phyloP scores from a whole-genome alignment of 30 jellyfish, hydroid and myxozoan species.

The Hydractinia symbiolongicarpus region DNA sequence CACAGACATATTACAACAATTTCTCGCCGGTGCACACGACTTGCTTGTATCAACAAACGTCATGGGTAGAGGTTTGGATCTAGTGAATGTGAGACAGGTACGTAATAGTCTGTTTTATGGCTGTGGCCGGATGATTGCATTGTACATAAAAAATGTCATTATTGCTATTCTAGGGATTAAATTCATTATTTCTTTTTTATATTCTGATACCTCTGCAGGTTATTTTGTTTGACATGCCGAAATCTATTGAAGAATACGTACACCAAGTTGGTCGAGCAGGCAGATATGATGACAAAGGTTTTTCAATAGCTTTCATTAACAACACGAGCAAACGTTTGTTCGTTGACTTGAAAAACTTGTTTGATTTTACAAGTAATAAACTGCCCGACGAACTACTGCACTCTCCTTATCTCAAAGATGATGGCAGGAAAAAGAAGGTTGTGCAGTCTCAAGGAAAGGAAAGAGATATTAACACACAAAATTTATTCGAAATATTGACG shows the following conservation, averaged over 20 bases:
- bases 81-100: conserved; percentile 65
- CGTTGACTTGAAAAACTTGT: conserved; percentile 29
- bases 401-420: conserved; percentile 53
- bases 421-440: conserved; percentile 31
- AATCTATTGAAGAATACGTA: conserved; percentile 54
- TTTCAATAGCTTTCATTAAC: conserved; percentile 56
- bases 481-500: neutral
- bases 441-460: neutral
- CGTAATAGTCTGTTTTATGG: neutral
- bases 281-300: conserved; percentile 44
- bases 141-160: too few species aligned
- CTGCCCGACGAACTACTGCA: conserved; percentile 49
- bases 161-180: neutral
- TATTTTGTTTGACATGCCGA: conserved; percentile 73
- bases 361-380: conserved; percentile 20
- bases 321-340: conserved; percentile 50
- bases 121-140: too few species aligned
- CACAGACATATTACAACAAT: conserved; percentile 46
- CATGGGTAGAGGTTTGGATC: conserved; percentile 75
- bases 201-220: conserved; percentile 37
- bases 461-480: neutral
- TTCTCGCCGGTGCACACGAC: conserved; percentile 52
- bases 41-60: conserved; percentile 62
- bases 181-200: neutral
- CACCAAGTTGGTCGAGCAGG: conserved; percentile 92